These are phyloP conservation scores for Bruchidius siliquastri DNA, from an alignment of 2,888 invertebrate genomes.

Conservation along the genomic window DNA sequence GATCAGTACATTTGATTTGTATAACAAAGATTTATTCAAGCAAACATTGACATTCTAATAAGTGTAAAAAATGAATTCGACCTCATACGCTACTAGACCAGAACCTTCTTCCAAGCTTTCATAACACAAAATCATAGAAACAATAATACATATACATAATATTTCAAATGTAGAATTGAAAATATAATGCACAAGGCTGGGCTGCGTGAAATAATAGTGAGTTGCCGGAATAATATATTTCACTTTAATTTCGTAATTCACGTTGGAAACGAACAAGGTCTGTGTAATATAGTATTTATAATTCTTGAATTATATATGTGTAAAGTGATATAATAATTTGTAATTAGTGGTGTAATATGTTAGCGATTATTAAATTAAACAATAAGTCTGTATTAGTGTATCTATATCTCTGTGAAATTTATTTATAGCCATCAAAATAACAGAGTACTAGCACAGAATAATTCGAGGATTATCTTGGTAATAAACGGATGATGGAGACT, in stretches of 20 bases:
- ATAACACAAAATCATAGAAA: background rate
- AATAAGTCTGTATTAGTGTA: background rate
- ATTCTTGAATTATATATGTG: background rate
- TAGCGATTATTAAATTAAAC: background rate
- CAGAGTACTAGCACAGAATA: no score
- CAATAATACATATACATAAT: background rate
- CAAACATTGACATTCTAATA: background rate
- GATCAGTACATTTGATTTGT: no score
- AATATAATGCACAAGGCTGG: background rate
- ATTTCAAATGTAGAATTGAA: background rate
- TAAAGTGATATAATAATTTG: background rate
- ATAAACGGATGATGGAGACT: no score
- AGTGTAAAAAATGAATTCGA: background rate
- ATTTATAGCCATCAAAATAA: no score
- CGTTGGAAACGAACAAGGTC: background rate
- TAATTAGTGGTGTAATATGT: background rate
- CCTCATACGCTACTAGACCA: background rate
- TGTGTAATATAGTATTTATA: background rate
- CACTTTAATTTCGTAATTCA: background rate
- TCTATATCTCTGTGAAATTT: no score
- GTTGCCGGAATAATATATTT: background rate
- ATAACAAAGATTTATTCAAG: background rate
- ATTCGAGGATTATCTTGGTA: no score
- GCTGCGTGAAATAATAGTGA: background rate
- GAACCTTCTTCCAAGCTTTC: background rate